phyloP scores from a whole-genome alignment of 2,113 vertebrate genomes.

The Phalacrocorax carbo region DNA sequence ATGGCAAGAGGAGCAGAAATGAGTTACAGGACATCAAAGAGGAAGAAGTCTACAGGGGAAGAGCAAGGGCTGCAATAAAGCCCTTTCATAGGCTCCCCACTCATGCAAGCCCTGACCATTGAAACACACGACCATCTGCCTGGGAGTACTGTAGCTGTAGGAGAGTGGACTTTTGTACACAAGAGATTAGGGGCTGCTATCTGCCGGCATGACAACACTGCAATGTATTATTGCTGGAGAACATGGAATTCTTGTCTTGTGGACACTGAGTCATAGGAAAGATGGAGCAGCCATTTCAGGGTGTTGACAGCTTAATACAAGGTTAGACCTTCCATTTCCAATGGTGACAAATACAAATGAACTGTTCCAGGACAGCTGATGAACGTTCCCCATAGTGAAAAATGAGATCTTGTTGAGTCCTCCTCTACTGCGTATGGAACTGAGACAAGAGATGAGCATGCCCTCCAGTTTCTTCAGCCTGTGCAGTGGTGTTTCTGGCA shows the following conservation, averaged over 20 bases:
- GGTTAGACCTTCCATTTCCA: slow-evolving; percentile 29
- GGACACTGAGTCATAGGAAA: slow-evolving; percentile 20
- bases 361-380: background rate
- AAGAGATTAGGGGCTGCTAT: background rate
- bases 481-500: background rate
- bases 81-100: background rate
- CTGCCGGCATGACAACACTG: background rate
- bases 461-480: background rate
- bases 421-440: background rate
- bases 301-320: slow-evolving; percentile 11
- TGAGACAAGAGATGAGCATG: background rate
- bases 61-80: background rate
- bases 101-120: background rate
- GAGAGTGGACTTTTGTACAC: background rate
- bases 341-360: background rate
- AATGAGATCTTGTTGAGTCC: background rate
- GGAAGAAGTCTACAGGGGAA: background rate
- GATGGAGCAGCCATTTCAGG: slow-evolving; percentile 3
- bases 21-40: background rate
- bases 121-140: background rate
- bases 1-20: background rate
- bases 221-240: background rate
- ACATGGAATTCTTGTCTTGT: slow-evolving; percentile 2
- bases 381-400: background rate
- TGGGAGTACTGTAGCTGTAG: background rate